A percentile compares a stretch with the other conserved stretches of the same genome.
phyloP scores from a whole-genome alignment of 2,888 invertebrate species.

The Euproctis similis region DNA sequence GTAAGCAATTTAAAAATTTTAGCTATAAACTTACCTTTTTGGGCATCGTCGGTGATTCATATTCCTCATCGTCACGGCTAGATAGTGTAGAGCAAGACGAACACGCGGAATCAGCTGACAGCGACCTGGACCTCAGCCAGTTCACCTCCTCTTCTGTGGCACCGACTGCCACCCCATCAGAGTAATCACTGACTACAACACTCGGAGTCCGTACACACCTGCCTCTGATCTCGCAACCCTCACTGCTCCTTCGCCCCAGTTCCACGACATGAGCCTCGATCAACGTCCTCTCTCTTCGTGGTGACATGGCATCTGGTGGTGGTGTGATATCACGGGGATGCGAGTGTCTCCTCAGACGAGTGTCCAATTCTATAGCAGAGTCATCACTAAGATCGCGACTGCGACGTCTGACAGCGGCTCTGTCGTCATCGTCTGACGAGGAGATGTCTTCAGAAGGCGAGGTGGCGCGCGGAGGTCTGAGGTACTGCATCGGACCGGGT shows the following conservation, averaged over 20 bases:
- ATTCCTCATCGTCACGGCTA: conserved; percentile 81
- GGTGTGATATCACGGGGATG: conserved; percentile 60
- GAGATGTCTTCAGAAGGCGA: conserved; percentile 63
- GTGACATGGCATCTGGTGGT: conserved; percentile 58
- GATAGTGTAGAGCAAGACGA: conserved; percentile 85
- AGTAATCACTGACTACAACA: conserved; percentile 91
- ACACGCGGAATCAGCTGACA: conserved; percentile 82
- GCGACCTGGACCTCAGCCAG: conserved; percentile 64
- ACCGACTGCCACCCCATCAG: conserved; percentile 77
- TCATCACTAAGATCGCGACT: conserved; percentile 70
- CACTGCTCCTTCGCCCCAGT: conserved; percentile 67
- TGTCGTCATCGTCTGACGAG: conserved; percentile 67
- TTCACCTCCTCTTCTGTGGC: conserved; percentile 64
- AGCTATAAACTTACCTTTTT: conserved; percentile 71
- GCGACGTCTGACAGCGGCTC: conserved; percentile 61
- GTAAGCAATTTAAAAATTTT: too few species aligned
- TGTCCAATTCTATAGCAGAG: conserved; percentile 74
- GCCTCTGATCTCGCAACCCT: conserved; percentile 64
- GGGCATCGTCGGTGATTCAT: conserved; percentile 58
- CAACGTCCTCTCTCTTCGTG: conserved; percentile 55
- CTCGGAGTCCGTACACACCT: conserved; percentile 87
- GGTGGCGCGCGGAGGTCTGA: conserved; percentile 57
- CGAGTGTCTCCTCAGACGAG: conserved; percentile 56
- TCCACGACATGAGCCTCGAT: conserved; percentile 76
- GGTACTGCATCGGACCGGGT: conserved; percentile 66